Evolutionary conservation across 2,888 invertebrate genomes (phyloP), one percentile per base, ranked within the genome.

Genomic region (Drosophila dives): DNA sequence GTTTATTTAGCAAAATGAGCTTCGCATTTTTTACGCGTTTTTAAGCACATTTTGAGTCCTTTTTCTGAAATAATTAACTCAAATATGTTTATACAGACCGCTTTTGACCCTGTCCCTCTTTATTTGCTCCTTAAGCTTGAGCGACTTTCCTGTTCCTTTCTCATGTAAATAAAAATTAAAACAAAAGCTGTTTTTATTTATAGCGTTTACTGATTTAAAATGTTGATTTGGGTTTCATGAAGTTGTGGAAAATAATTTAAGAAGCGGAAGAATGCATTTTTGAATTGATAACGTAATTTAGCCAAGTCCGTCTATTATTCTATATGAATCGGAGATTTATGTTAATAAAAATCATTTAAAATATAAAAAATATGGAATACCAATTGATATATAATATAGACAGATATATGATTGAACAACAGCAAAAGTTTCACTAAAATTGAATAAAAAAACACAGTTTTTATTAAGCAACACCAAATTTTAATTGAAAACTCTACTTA

Each of bases 1-100:
- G 90, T 87, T 89, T 87, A 80, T 75, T 89, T 85, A 72, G 72
- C 75, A 80, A 85, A 85, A 83, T 83, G 80, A 77, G 77, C 71
- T 80, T 82, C 73, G 80, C 80, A 82, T 80, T 89, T 89, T 85
- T 80, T 69, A 71, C 89, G 75, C 90, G 64, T 64, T 75, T 79
- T 87, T 69, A 77, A 77, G 72, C 73, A 73, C 58, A 66, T 77
- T 85, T 89, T 50, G 61, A 74, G 77, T 49, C 63, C 23, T 45
- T 64, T 61, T 42, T 60, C n/a, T 5, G 73, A 83, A 65, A 83
- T 87, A 85, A 85, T 85, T 89, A 85, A 74, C 86, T 81, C 75
- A 68, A 80, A 81, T 71, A 78, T 81, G 71, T 80, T 80, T 80
- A 71, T 81, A 81, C 70, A 80, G 68, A 69, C 65, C 45, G 54